Percentiles rank a stretch among this genome's conserved stretches.
Evolutionary conservation across 2,797 vertebrate species (phyloP).

Genomic region (Ctenochaetus hawaiiensis): DNA sequence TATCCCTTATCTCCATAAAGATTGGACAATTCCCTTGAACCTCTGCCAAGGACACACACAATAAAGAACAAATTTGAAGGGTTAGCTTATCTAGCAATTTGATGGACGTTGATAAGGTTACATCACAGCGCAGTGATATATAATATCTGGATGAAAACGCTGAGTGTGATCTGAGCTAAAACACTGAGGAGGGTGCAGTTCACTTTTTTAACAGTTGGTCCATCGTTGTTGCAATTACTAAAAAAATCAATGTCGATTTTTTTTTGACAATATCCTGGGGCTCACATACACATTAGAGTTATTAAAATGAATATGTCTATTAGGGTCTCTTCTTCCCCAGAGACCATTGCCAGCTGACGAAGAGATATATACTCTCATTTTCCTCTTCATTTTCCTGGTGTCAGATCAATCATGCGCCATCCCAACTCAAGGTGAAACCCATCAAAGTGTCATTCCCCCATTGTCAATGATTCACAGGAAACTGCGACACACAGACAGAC

Average conservation of each 20-base stretch:
- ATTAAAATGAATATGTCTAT: constrained; percentile 79
- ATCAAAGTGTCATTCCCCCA: constrained; percentile 73
- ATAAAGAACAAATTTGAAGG: constrained; percentile 77
- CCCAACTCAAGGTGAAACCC: constrained; percentile 82
- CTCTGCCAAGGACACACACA: constrained; percentile 80
- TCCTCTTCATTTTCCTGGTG: constrained; percentile 74
- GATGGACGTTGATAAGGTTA: constrained; percentile 80
- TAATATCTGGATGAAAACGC: constrained; percentile 37
- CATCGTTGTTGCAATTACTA: constrained; percentile 16
- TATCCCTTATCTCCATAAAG: constrained; percentile 84
- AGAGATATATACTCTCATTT: constrained; percentile 74
- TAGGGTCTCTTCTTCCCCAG: constrained; percentile 48
- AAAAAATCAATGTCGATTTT: constrained; percentile 63
- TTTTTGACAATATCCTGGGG: constrained; percentile 65
- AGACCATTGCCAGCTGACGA: constrained; percentile 58
- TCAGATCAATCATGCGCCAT: constrained; percentile 81
- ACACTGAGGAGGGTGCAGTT: constrained; percentile 27
- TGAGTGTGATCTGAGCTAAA: constrained; percentile 40
- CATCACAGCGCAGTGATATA: constrained; percentile 66
- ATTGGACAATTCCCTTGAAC: constrained; percentile 85
- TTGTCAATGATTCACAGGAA: constrained; percentile 73
- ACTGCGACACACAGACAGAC: constrained; percentile 49
- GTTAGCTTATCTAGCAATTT: constrained; percentile 68
- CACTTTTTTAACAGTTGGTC: constrained; percentile 46
- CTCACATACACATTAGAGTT: constrained; percentile 65